A percentile compares a stretch with the other conserved stretches of the same genome.
These are phyloP conservation scores for Xiphydria camelus DNA, from an alignment of 2,888 invertebrate species.

Conservation along the genomic window DNA sequence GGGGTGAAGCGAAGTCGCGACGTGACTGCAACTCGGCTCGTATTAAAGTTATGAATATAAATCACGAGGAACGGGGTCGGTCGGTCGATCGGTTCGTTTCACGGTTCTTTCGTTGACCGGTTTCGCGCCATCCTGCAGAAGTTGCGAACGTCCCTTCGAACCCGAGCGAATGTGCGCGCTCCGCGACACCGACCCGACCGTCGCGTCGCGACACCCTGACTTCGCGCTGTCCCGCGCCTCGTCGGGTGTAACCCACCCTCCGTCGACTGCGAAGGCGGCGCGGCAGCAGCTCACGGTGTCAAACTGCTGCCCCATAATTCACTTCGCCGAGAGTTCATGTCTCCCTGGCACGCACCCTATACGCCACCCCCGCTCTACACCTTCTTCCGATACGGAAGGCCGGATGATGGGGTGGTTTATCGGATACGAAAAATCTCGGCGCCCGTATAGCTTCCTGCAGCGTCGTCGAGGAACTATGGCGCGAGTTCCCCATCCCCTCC, in stretches of 20 bases:
- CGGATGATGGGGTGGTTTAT: slow-evolving; percentile 6
- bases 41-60: slow-evolving; percentile 55
- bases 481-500: slow-evolving; percentile 10
- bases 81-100: too few relatives aligned
- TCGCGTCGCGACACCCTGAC: too few relatives aligned
- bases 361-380: slow-evolving; percentile 9
- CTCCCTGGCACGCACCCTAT: slow-evolving; percentile 41
- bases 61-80: slow-evolving; percentile 33
- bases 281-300: slow-evolving; percentile 38
- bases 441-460: slow-evolving; percentile 1
- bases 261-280: slow-evolving; percentile 15
- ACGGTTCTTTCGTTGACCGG: slow-evolving; percentile 25
- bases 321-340: slow-evolving; percentile 44
- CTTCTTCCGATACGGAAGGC: slow-evolving; percentile 1
- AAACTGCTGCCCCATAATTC: slow-evolving; percentile 47
- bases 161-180: slow-evolving; percentile 8
- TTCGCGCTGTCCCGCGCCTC: too few relatives aligned
- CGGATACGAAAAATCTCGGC: not conserved
- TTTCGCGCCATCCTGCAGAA: not conserved
- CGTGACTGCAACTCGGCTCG: slow-evolving; percentile 49
- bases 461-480: too few relatives aligned
- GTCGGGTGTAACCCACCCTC: too few relatives aligned
- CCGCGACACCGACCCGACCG: too few relatives aligned
- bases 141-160: slow-evolving; percentile 6
- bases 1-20: slow-evolving; percentile 22